Percentiles rank a stretch among this genome's conserved stretches.
Conservation (phyloP, 2,797 vertebrate genomes). For the Lophotriccus pileatus region DNA sequence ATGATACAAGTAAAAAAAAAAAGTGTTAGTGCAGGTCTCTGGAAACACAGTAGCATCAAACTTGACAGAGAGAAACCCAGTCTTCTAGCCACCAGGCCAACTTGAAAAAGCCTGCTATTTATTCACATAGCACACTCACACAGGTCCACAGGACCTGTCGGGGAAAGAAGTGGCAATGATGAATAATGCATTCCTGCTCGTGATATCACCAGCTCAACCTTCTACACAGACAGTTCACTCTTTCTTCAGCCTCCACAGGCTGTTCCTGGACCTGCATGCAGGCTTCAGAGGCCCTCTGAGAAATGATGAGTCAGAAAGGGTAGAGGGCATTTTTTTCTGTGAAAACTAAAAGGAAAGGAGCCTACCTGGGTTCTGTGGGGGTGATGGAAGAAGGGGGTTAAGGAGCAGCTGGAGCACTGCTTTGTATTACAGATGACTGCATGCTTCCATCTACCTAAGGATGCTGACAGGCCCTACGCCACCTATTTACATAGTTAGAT, state of each 20-base stretch:
- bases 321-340: neutral
- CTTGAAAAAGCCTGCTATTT: constrained; percentile 27
- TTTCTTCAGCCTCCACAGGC: neutral
- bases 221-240: neutral
- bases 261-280: neutral
- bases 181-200: constrained; percentile 37
- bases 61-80: neutral
- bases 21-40: neutral
- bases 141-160: neutral
- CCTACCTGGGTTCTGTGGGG: neutral
- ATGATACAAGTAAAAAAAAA: neutral
- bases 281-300: constrained; percentile 1
- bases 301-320: neutral
- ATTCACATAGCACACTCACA: constrained; percentile 42
- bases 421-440: neutral
- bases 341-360: neutral
- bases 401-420: neutral
- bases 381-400: neutral
- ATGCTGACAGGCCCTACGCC: neutral
- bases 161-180: constrained; percentile 16
- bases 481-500: neutral
- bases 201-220: constrained; percentile 11
- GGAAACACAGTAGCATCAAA: neutral
- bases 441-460: neutral
- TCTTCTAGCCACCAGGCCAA: neutral